These are phyloP conservation scores for Sinosuthora webbiana DNA, from an alignment of 2,113 vertebrate genomes.

Conservation along the genomic window DNA sequence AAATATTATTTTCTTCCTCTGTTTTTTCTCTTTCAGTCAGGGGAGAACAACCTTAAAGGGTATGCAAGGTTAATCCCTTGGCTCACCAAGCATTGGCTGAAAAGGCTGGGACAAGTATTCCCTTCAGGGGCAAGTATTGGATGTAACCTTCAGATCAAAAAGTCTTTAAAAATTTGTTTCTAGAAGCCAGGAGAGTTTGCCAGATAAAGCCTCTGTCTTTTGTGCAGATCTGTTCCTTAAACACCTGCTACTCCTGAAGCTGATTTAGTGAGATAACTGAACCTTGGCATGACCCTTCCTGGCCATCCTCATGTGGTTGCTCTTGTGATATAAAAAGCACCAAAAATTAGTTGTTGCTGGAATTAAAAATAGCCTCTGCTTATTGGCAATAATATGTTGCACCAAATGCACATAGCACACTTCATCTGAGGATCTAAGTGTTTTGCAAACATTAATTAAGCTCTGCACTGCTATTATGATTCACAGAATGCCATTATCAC, in stretches of 20 bases:
- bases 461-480: conserved; percentile 40
- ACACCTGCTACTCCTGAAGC: neutral
- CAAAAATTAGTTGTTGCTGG: neutral
- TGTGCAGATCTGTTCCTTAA: neutral
- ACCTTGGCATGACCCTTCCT: neutral
- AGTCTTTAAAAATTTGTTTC: neutral
- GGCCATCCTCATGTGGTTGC: neutral
- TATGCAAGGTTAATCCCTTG: neutral
- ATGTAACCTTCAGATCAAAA: neutral
- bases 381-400: conserved; percentile 10
- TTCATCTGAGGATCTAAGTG: conserved; percentile 30
- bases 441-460: conserved; percentile 65
- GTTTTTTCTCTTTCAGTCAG: neutral
- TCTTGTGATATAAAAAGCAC: neutral
- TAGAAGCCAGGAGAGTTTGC: neutral
- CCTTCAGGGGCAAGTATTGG: neutral
- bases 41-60: neutral
- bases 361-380: conserved; percentile 13
- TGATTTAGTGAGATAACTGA: neutral
- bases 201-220: neutral
- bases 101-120: neutral
- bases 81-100: neutral
- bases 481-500: conserved; percentile 50
- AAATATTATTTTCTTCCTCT: neutral
- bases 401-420: neutral